A percentile compares a stretch with the other conserved stretches of the same genome.
These are phyloP conservation scores for Synaphobranchus kaupii DNA, from an alignment of 2,797 vertebrate species.

Conservation along the genomic window DNA sequence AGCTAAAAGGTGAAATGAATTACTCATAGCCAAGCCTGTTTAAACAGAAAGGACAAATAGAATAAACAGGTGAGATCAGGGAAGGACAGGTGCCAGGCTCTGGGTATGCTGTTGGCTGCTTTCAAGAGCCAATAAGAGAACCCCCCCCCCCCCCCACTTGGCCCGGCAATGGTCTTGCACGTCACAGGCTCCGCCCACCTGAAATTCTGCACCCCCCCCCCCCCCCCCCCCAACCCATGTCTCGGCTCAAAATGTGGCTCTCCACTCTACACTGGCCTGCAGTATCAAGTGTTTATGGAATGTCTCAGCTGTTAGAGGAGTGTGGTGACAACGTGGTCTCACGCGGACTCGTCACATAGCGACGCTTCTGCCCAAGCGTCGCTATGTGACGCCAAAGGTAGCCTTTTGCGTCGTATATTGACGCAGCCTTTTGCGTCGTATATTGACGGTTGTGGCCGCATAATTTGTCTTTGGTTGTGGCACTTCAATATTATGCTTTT, in stretches of 20 bases:
- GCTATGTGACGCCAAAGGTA: too few relatives aligned
- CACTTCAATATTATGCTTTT: too few relatives aligned
- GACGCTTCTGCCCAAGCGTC: too few relatives aligned
- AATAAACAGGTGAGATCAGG: neutral
- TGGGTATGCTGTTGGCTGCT: neutral
- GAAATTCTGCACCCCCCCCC: too few relatives aligned
- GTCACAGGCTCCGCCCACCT: neutral
- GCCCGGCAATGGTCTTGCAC: neutral
- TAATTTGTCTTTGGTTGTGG: too few relatives aligned
- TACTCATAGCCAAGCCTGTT: neutral
- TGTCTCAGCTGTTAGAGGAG: conserved; percentile 24
- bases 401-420: too few relatives aligned
- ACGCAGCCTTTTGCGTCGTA: too few relatives aligned
- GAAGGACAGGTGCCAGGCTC: neutral
- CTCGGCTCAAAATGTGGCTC: neutral
- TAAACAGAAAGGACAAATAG: conserved; percentile 3
- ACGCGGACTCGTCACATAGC: too few relatives aligned
- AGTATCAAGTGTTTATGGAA: conserved; percentile 28
- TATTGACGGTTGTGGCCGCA: too few relatives aligned
- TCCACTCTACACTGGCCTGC: conserved; percentile 6
- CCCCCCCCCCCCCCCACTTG: neutral
- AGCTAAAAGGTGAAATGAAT: neutral
- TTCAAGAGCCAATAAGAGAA: neutral
- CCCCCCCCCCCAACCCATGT: neutral
- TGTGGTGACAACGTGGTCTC: too few relatives aligned